Evolutionary conservation across 2,113 vertebrate genomes (phyloP).

Genomic region (Scartelaos histophorus): DNA sequence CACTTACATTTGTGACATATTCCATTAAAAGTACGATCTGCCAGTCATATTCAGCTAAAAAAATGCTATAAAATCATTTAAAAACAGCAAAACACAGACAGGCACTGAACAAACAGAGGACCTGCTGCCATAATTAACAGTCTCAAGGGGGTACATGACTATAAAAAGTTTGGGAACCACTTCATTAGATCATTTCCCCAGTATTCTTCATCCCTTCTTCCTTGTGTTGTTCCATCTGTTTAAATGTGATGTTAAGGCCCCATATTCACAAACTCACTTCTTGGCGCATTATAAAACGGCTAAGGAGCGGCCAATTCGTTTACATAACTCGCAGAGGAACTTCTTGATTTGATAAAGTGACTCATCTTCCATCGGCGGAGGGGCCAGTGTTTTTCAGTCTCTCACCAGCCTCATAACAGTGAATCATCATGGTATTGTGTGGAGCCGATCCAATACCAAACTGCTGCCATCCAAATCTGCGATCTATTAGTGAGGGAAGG

Average conservation of each 20-base stretch:
- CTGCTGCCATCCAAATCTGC: constrained; percentile 1
- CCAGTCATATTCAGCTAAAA: too few relatives aligned
- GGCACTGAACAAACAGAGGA: too few relatives aligned
- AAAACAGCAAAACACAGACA: too few relatives aligned
- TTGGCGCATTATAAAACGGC: neutral
- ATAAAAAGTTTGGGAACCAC: too few relatives aligned
- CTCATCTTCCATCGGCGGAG: constrained; percentile 35
- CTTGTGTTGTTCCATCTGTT: too few relatives aligned
- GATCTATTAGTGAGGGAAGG: neutral
- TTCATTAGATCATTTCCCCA: too few relatives aligned
- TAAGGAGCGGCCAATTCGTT: neutral
- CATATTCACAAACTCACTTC: neutral
- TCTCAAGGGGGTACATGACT: too few relatives aligned
- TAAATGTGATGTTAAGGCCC: neutral
- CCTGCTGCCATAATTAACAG: too few relatives aligned
- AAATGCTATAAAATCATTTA: too few relatives aligned
- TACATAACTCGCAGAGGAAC: constrained; percentile 22
- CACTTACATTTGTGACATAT: too few relatives aligned
- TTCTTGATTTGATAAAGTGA: constrained; percentile 39
- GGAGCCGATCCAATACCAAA: constrained; percentile 12
- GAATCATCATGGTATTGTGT: constrained; percentile 13
- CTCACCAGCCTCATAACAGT: constrained; percentile 44
- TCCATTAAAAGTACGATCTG: too few relatives aligned
- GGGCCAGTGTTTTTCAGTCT: constrained; percentile 40
- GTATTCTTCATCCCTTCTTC: too few relatives aligned